Percentiles rank a stretch among this genome's conserved stretches.
phyloP scores from a whole-genome alignment of 2,888 invertebrate genomes.

The Lysandra bellargus region DNA sequence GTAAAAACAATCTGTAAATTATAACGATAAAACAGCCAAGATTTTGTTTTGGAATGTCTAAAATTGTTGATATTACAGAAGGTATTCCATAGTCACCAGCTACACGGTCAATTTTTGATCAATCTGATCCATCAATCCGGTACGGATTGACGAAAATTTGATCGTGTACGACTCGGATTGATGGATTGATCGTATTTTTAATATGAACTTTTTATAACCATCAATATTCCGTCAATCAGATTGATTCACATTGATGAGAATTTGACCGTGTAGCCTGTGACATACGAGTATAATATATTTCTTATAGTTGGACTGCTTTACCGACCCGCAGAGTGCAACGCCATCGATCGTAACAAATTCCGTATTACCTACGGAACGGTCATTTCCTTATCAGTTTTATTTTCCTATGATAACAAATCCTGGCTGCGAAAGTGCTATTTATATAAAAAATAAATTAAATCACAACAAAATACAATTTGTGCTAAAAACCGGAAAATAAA shows the following conservation, averaged over 20 bases:
- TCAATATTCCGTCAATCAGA: too few species aligned
- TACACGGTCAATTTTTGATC: too few species aligned
- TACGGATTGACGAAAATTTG: too few species aligned
- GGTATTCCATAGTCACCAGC: background rate
- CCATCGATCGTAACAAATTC: background rate
- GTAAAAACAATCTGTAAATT: conserved; percentile 5
- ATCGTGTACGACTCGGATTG: too few species aligned
- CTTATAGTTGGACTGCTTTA: background rate
- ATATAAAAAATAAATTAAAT: conserved; percentile 27
- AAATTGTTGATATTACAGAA: background rate
- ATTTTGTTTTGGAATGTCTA: conserved; percentile 7
- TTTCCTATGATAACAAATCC: conserved; percentile 9
- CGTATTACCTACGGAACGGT: background rate
- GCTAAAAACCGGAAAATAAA: conserved; percentile 3
- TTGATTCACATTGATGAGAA: too few species aligned
- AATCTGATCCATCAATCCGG: too few species aligned
- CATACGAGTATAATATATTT: background rate
- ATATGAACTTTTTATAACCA: too few species aligned
- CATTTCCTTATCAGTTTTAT: background rate
- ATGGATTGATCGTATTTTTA: too few species aligned
- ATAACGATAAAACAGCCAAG: conserved; percentile 14
- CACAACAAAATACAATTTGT: conserved; percentile 34
- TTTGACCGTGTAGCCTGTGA: too few species aligned
- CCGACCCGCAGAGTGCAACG: background rate
- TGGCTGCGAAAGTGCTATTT: conserved; percentile 9